Conservation (phyloP, 2,888 invertebrate species). For the Tenthredo mesomela region DNA sequence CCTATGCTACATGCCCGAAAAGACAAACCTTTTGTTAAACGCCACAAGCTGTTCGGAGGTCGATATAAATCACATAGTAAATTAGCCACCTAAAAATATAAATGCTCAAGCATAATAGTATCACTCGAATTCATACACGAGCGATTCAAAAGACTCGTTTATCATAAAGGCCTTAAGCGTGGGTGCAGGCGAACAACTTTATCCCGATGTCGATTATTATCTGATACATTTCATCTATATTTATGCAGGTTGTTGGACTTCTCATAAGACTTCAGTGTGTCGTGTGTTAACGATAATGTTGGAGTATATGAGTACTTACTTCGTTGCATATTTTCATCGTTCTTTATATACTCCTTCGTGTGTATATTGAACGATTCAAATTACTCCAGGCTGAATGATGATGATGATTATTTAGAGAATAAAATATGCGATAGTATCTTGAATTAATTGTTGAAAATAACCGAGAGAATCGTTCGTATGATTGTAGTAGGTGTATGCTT, state of each 20-base stretch:
- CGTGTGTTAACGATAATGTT: constrained; percentile 26
- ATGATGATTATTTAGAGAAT: not conserved
- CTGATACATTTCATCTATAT: constrained; percentile 8
- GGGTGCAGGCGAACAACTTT: constrained; percentile 36
- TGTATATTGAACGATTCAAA: not conserved
- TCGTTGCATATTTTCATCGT: not conserved
- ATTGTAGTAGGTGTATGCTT: not conserved
- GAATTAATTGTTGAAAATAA: constrained; percentile 1
- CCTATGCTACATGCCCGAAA: not conserved
- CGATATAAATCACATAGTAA: not conserved
- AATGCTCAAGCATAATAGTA: not conserved
- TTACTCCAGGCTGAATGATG: not conserved
- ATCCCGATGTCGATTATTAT: constrained; percentile 38
- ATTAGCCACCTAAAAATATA: not conserved
- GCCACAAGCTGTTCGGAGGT: not conserved
- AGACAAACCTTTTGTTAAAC: not conserved
- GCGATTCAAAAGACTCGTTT: constrained; percentile 42
- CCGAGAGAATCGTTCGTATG: not conserved
- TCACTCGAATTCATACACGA: constrained; percentile 5
- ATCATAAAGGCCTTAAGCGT: constrained; percentile 35
- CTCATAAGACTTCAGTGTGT: not conserved
- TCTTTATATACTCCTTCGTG: not conserved
- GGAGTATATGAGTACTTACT: not conserved
- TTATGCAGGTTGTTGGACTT: not conserved
- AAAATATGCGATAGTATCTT: not conserved